A percentile compares a stretch with the other conserved stretches of the same genome.
Evolutionary conservation across 2,797 vertebrate genomes (phyloP).

Genomic region (Loris lydekkerianus): DNA sequence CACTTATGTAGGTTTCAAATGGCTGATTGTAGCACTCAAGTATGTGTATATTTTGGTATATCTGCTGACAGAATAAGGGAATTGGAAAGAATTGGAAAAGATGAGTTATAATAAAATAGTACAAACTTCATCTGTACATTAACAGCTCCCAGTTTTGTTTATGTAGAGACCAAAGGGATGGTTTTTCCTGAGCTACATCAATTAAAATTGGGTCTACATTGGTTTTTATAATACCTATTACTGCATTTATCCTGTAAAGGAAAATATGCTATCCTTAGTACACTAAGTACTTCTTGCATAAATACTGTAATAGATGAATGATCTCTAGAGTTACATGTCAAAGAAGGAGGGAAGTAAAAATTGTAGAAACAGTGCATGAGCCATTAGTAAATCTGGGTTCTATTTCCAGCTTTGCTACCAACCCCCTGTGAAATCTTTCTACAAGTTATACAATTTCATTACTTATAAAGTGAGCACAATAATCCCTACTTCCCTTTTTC

Average conservation of each 20-base stretch:
- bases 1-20: background rate
- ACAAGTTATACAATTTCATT: background rate
- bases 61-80: constrained; percentile 25
- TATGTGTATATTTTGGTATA: background rate
- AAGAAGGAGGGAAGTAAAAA: constrained; percentile 25
- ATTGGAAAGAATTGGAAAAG: constrained; percentile 12
- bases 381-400: constrained; percentile 5
- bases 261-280: background rate
- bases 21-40: background rate
- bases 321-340: background rate
- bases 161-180: background rate
- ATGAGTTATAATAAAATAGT: background rate
- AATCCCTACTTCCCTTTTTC: background rate
- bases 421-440: background rate
- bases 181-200: constrained; percentile 42
- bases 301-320: background rate
- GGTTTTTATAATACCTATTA: background rate
- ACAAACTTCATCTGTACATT: background rate
- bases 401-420: background rate
- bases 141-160: constrained; percentile 1
- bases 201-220: constrained; percentile 25
- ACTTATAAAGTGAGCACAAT: constrained; percentile 36
- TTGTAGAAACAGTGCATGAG: background rate
- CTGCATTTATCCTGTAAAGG: constrained; percentile 12
- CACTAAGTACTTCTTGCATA: background rate